A percentile compares a stretch with the other conserved stretches of the same genome.
These are phyloP conservation scores for Falco naumanni DNA, from an alignment of 2,797 vertebrate species.

Conservation along the genomic window DNA sequence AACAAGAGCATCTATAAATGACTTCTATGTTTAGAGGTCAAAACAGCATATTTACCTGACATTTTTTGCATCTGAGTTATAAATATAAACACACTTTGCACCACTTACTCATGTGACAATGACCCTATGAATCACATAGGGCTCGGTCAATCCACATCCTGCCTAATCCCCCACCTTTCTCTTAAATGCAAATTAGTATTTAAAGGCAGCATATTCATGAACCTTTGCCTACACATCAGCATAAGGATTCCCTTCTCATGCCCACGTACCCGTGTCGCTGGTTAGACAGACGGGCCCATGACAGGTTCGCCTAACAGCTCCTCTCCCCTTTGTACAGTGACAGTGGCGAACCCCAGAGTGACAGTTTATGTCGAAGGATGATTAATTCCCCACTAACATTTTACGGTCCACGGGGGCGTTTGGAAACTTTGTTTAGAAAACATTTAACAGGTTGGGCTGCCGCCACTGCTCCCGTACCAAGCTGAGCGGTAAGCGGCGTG, in stretches of 20 bases:
- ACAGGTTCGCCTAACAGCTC: neutral
- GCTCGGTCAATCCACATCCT: neutral
- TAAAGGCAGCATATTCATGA: neutral
- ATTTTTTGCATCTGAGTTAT: neutral
- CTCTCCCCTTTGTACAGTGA: rapidly evolving
- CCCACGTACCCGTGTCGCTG: rapidly evolving
- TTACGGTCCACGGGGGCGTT: neutral
- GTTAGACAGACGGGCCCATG: neutral
- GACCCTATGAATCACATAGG: neutral
- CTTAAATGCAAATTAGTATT: neutral
- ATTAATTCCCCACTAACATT: neutral
- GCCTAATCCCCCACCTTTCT: neutral
- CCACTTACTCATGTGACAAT: neutral
- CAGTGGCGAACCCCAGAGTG: neutral
- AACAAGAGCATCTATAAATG: neutral
- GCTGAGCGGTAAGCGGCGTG: rapidly evolving
- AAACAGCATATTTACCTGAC: neutral
- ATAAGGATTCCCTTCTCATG: neutral
- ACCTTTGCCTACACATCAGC: neutral
- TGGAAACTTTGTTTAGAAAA: neutral
- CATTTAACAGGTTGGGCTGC: neutral
- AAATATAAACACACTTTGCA: neutral
- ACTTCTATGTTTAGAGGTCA: neutral
- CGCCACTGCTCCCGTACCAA: rapidly evolving
- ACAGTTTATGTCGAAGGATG: neutral